phyloP scores from a whole-genome alignment of 1,140 invertebrate species.

The Camponotus floridanus region DNA sequence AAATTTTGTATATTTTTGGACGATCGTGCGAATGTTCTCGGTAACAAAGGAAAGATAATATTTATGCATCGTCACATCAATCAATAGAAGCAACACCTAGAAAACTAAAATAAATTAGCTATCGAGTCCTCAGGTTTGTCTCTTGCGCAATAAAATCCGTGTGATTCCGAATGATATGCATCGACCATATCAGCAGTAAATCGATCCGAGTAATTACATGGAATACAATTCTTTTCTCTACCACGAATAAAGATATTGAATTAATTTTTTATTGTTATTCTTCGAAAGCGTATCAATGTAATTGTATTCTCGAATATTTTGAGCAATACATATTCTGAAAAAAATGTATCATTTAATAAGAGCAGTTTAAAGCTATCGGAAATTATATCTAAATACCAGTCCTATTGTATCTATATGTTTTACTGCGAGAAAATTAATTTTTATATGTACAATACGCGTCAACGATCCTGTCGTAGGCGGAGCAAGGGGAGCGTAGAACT shows the following conservation, averaged over 20 bases:
- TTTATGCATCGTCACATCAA: slow-evolving; percentile 65
- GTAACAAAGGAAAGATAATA: slow-evolving; percentile 48
- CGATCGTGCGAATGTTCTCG: slow-evolving; percentile 27
- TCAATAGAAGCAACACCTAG: slow-evolving; percentile 78
- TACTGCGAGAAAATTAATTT: background rate
- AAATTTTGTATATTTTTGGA: background rate
- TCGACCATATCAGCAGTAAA: slow-evolving; percentile 4
- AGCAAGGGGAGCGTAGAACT: no score
- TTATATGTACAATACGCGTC: background rate
- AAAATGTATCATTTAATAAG: background rate
- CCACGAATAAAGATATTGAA: slow-evolving; percentile 25
- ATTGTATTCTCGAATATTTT: background rate
- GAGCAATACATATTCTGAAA: background rate
- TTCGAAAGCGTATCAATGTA: background rate
- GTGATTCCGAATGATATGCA: slow-evolving; percentile 20
- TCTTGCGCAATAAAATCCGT: slow-evolving; percentile 47
- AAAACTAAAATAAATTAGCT: slow-evolving; percentile 68
- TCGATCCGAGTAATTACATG: slow-evolving; percentile 7
- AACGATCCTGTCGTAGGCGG: no score
- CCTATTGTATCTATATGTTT: slow-evolving; percentile 6
- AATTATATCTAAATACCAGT: background rate
- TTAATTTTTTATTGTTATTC: slow-evolving; percentile 1
- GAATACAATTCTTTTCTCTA: slow-evolving; percentile 31
- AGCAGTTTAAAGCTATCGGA: background rate
- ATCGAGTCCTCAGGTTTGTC: slow-evolving; percentile 45